Conservation (phyloP, 2,797 vertebrate genomes). For the Rhinella marina region DNA sequence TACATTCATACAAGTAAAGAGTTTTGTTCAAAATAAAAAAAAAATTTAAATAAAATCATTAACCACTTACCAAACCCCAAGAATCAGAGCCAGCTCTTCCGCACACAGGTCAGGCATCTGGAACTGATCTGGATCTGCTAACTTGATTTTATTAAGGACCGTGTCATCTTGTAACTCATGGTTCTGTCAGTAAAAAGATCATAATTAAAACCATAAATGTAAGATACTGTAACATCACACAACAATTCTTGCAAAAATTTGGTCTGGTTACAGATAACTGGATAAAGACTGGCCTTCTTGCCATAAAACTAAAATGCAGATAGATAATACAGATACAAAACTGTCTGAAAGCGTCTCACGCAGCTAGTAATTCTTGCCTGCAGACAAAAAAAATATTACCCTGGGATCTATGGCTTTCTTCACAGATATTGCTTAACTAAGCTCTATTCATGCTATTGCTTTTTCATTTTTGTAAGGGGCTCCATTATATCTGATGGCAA, state of each 20-base stretch:
- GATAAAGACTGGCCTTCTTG: not conserved
- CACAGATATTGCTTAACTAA: not conserved
- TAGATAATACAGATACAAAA: not conserved
- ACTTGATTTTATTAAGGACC: conserved; percentile 83
- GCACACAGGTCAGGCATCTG: conserved; percentile 85
- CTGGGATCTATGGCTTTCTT: not conserved
- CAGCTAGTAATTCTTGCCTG: not conserved
- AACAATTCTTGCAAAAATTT: not conserved
- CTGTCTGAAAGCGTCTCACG: not conserved
- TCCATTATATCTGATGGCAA: no score
- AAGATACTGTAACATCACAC: conserved; percentile 3
- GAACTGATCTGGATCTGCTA: conserved; percentile 83
- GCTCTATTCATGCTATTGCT: no score
- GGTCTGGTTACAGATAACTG: conserved; percentile 4
- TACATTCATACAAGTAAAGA: not conserved
- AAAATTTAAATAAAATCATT: not conserved
- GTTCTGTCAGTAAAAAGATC: conserved; percentile 77
- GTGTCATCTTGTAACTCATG: conserved; percentile 88
- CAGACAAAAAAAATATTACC: not conserved
- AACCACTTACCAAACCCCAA: conserved; percentile 87
- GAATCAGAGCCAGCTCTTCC: conserved; percentile 92
- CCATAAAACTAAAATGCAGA: not conserved
- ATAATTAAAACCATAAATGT: conserved; percentile 21
- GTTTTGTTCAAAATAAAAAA: not conserved
- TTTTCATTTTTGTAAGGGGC: no score